Conservation (phyloP, 2,797 vertebrate species). For the Hapalemur alaotrensis region DNA sequence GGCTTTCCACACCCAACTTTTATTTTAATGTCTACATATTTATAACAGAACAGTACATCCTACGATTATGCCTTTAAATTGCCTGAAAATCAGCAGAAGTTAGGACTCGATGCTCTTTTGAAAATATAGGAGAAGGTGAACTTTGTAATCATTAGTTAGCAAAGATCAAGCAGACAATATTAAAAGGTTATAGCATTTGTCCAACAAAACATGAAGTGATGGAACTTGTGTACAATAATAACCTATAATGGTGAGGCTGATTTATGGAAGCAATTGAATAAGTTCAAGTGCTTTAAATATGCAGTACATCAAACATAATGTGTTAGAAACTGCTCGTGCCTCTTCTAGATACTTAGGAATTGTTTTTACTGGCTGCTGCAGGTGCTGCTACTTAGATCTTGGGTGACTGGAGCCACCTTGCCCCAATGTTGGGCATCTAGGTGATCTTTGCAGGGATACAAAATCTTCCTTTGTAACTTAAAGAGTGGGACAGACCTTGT, state of each 20-base stretch:
- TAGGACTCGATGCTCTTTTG: background rate
- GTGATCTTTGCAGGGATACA: rapidly evolving
- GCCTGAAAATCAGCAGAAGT: background rate
- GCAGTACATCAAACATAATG: background rate
- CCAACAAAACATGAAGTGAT: background rate
- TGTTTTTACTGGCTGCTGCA: background rate
- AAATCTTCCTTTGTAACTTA: background rate
- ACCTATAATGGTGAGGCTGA: background rate
- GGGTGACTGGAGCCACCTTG: background rate
- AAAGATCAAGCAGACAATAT: background rate
- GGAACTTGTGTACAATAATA: background rate
- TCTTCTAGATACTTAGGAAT: background rate
- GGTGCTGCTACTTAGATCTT: background rate
- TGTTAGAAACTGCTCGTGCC: background rate
- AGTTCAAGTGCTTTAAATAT: background rate
- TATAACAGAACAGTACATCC: background rate
- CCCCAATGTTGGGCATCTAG: background rate
- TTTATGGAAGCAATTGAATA: background rate
- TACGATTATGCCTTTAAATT: background rate
- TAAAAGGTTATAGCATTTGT: background rate
- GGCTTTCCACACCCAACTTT: background rate
- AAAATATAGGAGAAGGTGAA: background rate
- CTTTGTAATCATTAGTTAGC: background rate
- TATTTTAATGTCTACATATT: background rate
- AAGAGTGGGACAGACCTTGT: background rate